Conservation (phyloP, 1,140 invertebrate species). For the Alviniconcha marisindica region DNA sequence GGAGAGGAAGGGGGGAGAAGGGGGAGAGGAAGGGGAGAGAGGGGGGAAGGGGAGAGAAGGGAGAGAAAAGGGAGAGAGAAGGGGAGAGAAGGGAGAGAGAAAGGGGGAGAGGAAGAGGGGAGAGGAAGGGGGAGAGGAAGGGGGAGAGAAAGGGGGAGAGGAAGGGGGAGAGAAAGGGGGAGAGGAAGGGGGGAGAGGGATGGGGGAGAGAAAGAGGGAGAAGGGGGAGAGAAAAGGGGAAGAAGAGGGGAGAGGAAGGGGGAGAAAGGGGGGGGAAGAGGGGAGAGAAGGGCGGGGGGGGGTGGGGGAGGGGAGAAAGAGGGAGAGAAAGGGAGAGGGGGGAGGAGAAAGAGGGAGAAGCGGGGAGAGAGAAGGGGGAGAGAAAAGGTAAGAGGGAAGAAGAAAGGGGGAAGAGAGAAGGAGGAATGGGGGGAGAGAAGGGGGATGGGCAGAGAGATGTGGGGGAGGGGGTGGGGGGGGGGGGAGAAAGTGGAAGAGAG, state of each 20-base stretch:
- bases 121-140: neutral
- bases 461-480: neutral
- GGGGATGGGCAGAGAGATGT: neutral
- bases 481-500: neutral
- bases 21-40: neutral
- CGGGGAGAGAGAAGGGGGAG: neutral
- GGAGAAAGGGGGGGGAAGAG: neutral
- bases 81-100: neutral
- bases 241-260: neutral
- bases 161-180: neutral
- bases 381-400: neutral
- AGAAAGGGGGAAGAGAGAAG: constrained; percentile 12
- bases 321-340: neutral
- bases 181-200: neutral
- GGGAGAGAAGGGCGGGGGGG: neutral
- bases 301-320: neutral
- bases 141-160: neutral
- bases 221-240: neutral
- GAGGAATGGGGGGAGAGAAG: neutral
- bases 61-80: neutral
- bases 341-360: neutral
- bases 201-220: neutral
- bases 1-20: neutral
- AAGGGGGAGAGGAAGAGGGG: neutral
- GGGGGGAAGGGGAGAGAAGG: too few species aligned